Evolutionary conservation across 2,797 vertebrate genomes (phyloP).

Genomic region (Melanotaenia pygmaea): DNA sequence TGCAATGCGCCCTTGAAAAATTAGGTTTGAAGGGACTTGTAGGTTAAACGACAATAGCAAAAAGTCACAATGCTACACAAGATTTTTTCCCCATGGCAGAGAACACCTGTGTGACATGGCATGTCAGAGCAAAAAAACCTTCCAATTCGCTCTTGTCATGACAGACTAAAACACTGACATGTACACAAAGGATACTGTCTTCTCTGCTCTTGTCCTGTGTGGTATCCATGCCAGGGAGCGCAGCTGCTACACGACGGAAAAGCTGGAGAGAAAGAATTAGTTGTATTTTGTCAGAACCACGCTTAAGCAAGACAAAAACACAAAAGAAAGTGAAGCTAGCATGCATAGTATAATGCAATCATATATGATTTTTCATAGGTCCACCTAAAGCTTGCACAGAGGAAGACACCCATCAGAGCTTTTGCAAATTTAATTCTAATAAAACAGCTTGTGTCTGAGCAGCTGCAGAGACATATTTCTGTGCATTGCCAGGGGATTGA

Average conservation of each 20-base stretch:
- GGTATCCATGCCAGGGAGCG: conserved; percentile 98
- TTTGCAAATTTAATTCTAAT: conserved; percentile 40
- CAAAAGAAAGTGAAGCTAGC: conserved; percentile 12
- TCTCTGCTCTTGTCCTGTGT: conserved; percentile 98
- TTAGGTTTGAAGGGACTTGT: conserved; percentile 8
- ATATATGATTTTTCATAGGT: conserved; percentile 31
- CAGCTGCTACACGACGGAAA: conserved; percentile 97
- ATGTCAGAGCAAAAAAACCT: conserved; percentile 15
- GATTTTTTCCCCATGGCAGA: conserved; percentile 13
- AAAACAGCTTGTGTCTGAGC: conserved; percentile 31
- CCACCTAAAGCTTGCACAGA: conserved; percentile 54
- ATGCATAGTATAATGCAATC: conserved; percentile 2
- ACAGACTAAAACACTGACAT: conserved; percentile 18
- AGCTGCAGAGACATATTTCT: conserved; percentile 13
- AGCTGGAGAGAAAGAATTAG: conserved; percentile 83
- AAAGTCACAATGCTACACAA: conserved; percentile 25
- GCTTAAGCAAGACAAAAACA: conserved; percentile 2
- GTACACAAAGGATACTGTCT: conserved; percentile 96
- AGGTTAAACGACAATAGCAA: conserved; percentile 30
- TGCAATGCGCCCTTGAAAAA: conserved; percentile 2
- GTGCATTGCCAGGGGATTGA: conserved; percentile 10
- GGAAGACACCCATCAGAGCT: conserved; percentile 44
- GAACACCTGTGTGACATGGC: background rate
- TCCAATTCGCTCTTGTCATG: conserved; percentile 6
- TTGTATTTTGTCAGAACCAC: conserved; percentile 39